A percentile compares a stretch with the other conserved stretches of the same genome.
phyloP scores from a whole-genome alignment of 1,140 invertebrate species.

The Arctopsyche grandis region DNA sequence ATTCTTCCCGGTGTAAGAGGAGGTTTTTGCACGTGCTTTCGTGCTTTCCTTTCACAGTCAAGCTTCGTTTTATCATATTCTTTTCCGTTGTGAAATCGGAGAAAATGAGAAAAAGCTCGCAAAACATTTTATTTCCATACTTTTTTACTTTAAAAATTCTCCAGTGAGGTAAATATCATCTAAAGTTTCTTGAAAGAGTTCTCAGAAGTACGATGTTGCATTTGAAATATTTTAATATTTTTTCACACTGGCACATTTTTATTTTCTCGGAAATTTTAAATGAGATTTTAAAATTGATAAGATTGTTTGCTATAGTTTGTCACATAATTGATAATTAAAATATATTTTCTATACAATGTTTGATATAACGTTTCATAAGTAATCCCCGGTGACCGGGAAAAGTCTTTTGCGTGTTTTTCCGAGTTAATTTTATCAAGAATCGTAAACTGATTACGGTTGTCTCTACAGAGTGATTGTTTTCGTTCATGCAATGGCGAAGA shows the following conservation, averaged over 20 bases:
- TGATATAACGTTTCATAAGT: neutral
- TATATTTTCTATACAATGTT: too few relatives aligned
- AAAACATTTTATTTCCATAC: slow-evolving; percentile 15
- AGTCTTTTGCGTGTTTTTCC: slow-evolving; percentile 6
- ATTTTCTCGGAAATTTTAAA: neutral
- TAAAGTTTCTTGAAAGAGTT: slow-evolving; percentile 21
- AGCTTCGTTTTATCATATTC: neutral
- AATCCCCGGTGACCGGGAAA: neutral
- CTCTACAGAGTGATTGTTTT: neutral
- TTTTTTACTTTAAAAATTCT: slow-evolving; percentile 11
- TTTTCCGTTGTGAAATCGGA: slow-evolving; percentile 8
- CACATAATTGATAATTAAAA: too few relatives aligned
- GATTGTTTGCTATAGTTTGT: too few relatives aligned
- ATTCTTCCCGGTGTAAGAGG: neutral
- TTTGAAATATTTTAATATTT: slow-evolving; percentile 4
- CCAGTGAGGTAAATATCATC: slow-evolving; percentile 20
- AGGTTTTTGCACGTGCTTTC: neutral
- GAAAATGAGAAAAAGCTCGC: slow-evolving; percentile 7
- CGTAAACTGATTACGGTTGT: neutral
- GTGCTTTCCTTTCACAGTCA: slow-evolving; percentile 1
- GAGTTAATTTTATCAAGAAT: neutral
- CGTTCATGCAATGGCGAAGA: neutral
- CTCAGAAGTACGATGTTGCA: slow-evolving; percentile 12
- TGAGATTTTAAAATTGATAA: too few relatives aligned
- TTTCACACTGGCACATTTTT: neutral